A percentile compares a stretch with the other conserved stretches of the same genome.
phyloP scores from a whole-genome alignment of 30 jellyfish, hydroid and myxozoan genomes.

The Aurelia sp. region DNA sequence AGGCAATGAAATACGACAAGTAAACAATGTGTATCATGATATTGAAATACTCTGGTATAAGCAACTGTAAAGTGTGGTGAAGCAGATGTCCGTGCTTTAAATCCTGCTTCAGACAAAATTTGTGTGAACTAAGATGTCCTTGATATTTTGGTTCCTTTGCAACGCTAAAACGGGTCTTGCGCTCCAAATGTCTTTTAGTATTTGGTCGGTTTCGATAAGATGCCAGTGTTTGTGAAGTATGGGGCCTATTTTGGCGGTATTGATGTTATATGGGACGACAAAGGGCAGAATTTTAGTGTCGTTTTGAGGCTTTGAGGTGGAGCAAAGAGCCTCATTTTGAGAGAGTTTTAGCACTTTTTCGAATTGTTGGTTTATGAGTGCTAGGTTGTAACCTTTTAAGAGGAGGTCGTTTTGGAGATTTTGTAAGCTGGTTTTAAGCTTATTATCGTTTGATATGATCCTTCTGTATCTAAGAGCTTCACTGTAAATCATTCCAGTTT shows the following conservation, averaged over 20 bases:
- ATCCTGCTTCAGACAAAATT: no score
- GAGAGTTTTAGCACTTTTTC: not conserved
- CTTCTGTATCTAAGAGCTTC: not conserved
- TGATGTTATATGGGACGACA: not conserved
- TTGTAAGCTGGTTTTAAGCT: not conserved
- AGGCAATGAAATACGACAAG: no score
- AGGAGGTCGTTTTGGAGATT: conserved; percentile 1
- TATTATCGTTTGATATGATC: not conserved
- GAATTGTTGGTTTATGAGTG: not conserved
- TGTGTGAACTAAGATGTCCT: no score
- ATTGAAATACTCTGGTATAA: no score
- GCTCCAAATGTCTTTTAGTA: not conserved
- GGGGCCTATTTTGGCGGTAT: not conserved
- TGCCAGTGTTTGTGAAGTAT: not conserved
- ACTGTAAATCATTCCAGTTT: not conserved
- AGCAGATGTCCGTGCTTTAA: no score
- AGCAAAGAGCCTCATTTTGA: not conserved
- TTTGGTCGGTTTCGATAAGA: not conserved
- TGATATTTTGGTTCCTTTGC: no score
- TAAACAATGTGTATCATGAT: no score
- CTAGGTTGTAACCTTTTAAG: not conserved
- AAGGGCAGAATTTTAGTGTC: not conserved
- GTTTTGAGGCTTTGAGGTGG: not conserved
- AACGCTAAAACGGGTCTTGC: not conserved
- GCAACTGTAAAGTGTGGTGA: no score